These are phyloP conservation scores for Mobula hypostoma DNA, from an alignment of 2,113 vertebrate genomes.

Conservation along the genomic window DNA sequence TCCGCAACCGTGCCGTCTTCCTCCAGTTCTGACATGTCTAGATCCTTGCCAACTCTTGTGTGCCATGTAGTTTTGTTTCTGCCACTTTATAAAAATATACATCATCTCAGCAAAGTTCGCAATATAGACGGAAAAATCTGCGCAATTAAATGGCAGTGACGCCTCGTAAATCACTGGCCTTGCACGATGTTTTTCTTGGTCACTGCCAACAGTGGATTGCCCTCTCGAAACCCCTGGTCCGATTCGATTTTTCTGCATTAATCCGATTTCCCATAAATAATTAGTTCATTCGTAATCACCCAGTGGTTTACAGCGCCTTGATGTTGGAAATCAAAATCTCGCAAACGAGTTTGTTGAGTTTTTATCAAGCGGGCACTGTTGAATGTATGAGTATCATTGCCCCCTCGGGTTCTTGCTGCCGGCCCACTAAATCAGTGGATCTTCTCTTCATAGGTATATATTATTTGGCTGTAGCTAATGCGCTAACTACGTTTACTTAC, in stretches of 20 bases:
- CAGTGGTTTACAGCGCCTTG: background rate
- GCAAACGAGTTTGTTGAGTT: background rate
- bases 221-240: background rate
- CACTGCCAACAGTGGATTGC: background rate
- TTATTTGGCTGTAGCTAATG: background rate
- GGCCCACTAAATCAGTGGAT: background rate
- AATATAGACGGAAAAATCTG: background rate
- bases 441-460: background rate
- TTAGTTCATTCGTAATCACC: background rate
- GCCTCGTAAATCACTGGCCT: background rate
- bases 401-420: background rate
- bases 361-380: background rate
- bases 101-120: background rate
- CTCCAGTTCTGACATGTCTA: background rate
- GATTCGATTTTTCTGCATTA: background rate
- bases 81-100: background rate
- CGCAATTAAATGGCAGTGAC: background rate
- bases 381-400: background rate
- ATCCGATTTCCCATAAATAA: background rate
- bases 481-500: background rate
- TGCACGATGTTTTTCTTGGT: background rate
- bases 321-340: too few relatives aligned
- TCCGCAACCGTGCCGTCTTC: background rate
- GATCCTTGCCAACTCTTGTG: background rate
- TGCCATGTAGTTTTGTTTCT: background rate